Evolutionary conservation across 2,113 vertebrate species (phyloP), one percentile per base, ranked within the genome.

Genomic region (Alexandromys fortis): DNA sequence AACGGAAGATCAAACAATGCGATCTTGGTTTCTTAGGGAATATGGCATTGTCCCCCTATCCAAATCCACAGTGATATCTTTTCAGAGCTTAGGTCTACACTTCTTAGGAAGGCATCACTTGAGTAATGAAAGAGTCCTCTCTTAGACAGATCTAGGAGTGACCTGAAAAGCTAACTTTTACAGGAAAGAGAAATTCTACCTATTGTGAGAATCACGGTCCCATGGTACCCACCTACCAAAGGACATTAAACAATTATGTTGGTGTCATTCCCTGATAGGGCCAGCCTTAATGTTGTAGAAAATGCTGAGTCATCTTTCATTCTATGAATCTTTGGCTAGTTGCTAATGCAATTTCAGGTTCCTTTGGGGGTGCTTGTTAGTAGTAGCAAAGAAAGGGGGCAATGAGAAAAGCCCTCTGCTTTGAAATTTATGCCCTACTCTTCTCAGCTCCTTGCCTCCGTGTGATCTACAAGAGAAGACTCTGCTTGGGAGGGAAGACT

Each of bases 291-390:
- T 16, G 7, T 58, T 94, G 26, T 67, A 22, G 49, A 24, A 28
- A 90, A 79, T 58, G 90, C 55, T 65, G 26, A 81, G 68, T 90
- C 45, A 28, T 21, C 4, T 93, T 10, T 65, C 65, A 42, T 90
- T 79, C 70, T 49, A 61, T 13, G 10, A 4, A 26, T 70, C 22
- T 0, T 42, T 47, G 24, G 1, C 11, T 58, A 92, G 55, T 26
- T 82, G 9, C 19, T 52, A 19, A 61, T 12, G 14, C 2, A 24
- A 81, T 58, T 49, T 11, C 22, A 63, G 72, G 52, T 17, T 58
- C 67, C 72, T 30, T 42, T n/a, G 68, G 35, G 24, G 8, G 4
- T 14, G 38, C 11, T 8, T 61, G 26, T 26, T 45, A 52, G 1
- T 7, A 9, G 5, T 68, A 24, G 3, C 1, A 49, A 0, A 16